Evolutionary conservation across 1,140 invertebrate genomes (phyloP).

Genomic region (Drosophila eugracilis): DNA sequence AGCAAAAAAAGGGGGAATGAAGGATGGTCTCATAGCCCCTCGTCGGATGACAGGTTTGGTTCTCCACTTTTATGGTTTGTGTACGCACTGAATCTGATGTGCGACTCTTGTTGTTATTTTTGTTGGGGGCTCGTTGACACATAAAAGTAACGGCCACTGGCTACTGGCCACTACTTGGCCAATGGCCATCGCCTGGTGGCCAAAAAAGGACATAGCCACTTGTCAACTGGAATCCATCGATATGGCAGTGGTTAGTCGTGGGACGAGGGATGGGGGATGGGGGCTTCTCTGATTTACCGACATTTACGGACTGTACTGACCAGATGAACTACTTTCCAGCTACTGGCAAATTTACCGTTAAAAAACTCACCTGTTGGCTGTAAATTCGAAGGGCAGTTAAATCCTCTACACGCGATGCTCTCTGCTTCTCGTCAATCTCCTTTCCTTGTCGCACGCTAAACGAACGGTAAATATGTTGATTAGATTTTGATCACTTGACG

Average conservation of each 20-base stretch:
- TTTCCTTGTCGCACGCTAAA: slow-evolving; percentile 4
- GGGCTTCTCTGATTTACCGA: slow-evolving; percentile 27
- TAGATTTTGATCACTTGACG: slow-evolving; percentile 42
- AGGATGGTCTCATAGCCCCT: slow-evolving; percentile 19
- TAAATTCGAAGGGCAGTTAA: slow-evolving; percentile 12
- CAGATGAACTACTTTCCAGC: slow-evolving; percentile 77
- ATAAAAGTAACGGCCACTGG: slow-evolving; percentile 57
- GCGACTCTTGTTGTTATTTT: slow-evolving; percentile 40
- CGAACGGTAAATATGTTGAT: slow-evolving; percentile 48
- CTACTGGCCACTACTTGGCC: slow-evolving; percentile 42
- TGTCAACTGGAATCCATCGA: slow-evolving; percentile 61
- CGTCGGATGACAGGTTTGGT: slow-evolving; percentile 24
- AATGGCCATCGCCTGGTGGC: slow-evolving; percentile 19
- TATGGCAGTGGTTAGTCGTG: slow-evolving; percentile 31
- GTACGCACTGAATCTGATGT: slow-evolving; percentile 46
- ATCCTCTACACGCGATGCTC: background rate
- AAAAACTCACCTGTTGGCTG: slow-evolving; percentile 47
- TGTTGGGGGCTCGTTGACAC: slow-evolving; percentile 31
- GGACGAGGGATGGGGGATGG: background rate
- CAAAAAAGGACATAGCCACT: slow-evolving; percentile 77
- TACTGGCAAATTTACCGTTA: slow-evolving; percentile 57
- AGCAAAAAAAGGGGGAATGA: slow-evolving; percentile 36
- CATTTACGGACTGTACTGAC: slow-evolving; percentile 74
- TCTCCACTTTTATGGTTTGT: slow-evolving; percentile 37
- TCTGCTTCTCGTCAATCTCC: background rate